phyloP scores from a whole-genome alignment of 2,797 vertebrate species.

The Alosa sapidissima region DNA sequence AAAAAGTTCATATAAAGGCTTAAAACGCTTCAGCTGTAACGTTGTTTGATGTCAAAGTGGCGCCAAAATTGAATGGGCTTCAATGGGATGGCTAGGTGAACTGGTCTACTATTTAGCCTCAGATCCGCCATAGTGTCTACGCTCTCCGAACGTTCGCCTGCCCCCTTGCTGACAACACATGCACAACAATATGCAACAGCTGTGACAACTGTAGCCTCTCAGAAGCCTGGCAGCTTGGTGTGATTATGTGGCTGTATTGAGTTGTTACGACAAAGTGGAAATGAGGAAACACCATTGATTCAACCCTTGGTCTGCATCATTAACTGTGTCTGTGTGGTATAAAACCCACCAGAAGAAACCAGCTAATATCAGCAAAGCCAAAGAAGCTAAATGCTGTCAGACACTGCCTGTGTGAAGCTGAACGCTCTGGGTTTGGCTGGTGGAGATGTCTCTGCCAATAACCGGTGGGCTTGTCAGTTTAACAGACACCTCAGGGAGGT shows the following conservation, averaged over 20 bases:
- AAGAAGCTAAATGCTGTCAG: background rate
- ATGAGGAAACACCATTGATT: background rate
- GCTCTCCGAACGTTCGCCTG: too few species aligned
- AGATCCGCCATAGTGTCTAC: too few species aligned
- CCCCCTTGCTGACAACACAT: too few species aligned
- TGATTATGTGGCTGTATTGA: background rate
- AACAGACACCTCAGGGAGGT: conserved; percentile 4
- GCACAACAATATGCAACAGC: background rate
- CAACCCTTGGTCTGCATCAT: background rate
- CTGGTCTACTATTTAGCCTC: too few species aligned
- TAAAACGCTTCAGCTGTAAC: too few species aligned
- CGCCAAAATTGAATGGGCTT: too few species aligned
- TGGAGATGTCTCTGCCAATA: background rate
- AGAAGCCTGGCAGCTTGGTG: background rate
- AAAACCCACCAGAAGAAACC: background rate
- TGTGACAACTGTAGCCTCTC: background rate
- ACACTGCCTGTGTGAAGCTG: background rate
- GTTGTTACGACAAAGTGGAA: background rate
- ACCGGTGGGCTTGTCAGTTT: background rate
- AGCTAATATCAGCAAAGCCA: background rate
- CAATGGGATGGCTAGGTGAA: too few species aligned
- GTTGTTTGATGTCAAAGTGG: too few species aligned
- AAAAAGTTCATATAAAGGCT: too few species aligned
- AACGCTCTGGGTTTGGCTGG: background rate
- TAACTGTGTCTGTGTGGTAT: background rate